These are phyloP conservation scores for Lamproptera curius DNA, from an alignment of 2,888 invertebrate species.

Conservation along the genomic window DNA sequence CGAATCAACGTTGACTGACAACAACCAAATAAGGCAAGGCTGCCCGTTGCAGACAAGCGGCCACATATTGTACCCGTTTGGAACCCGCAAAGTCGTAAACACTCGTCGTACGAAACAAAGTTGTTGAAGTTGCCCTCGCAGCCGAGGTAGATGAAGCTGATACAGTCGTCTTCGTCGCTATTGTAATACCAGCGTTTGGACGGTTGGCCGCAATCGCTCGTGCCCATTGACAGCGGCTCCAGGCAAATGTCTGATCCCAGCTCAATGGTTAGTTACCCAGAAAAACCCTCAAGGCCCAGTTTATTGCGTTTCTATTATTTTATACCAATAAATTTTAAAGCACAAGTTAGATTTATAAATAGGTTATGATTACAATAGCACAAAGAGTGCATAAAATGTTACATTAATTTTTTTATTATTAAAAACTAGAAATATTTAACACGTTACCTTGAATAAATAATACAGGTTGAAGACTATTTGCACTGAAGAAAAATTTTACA, in stretches of 20 bases:
- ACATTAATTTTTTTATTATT: no score
- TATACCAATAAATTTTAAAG: no score
- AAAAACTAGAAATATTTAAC: no score
- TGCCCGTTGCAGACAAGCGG: constrained; percentile 5
- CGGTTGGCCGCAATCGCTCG: constrained; percentile 37
- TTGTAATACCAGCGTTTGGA: constrained; percentile 86
- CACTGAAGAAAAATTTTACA: no score
- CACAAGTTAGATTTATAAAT: no score
- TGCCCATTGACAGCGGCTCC: constrained; percentile 43
- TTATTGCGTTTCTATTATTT: neutral
- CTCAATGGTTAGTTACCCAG: constrained; percentile 28
- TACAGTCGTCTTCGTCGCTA: constrained; percentile 82
- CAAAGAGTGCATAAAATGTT: no score
- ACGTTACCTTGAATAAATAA: no score
- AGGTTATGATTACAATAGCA: no score
- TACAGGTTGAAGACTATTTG: no score
- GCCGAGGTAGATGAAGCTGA: constrained; percentile 90
- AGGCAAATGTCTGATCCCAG: constrained; percentile 53
- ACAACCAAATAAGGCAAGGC: constrained; percentile 1
- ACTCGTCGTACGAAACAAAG: constrained; percentile 86
- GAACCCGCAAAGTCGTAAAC: constrained; percentile 61
- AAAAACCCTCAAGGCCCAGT: neutral
- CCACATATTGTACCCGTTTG: constrained; percentile 19
- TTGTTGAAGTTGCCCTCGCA: constrained; percentile 93
- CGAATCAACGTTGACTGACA: neutral